Evolutionary conservation across 2,113 vertebrate species (phyloP), one percentile per base, ranked within the genome.

Genomic region (Grantiella picta): DNA sequence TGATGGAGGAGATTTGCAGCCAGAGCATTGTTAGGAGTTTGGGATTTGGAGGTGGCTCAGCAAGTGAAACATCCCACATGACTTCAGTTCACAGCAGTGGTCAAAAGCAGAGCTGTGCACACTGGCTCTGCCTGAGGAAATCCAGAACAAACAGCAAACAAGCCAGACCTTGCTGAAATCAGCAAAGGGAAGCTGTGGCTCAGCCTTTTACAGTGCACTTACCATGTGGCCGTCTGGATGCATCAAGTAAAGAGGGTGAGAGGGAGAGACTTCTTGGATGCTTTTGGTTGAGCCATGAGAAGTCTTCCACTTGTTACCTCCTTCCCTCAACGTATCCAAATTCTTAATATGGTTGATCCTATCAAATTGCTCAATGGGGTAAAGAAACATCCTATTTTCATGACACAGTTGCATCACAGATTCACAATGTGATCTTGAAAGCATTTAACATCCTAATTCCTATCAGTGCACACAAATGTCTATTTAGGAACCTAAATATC

Each of bases 31-130:
- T 92, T 47, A 86, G 72, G 87, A 90, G 59, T 69, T 73, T 73
- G 52, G 76, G 72, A 44, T 70, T 77, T 96, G 89, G 82, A 93
- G 90, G 50, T 94, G 68, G 88, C 82, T 95, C 86, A 92, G 88
- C 76, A 64, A 93, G 47, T 44, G 68, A 83, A 95, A 66, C 29
- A 54, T 88, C 64, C 76, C 56, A n/a, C 24, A 80, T 47, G 79
- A 80, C 49, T 89, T 92, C 83, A 90, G 27, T 63, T 86, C 89
- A 71, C 91, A 96, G 90, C 80, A 77, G 90, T 83, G 72, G 68
- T 83, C 76, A 86, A 64, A 77, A 86, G 76, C 64, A 73, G 80
- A 86, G 77, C 72, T 66, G 27, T 42, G 56, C 79, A 73, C 0
- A 0, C 89, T 83, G 82, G 63, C 72, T 93, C 33, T 50, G 82